Percentiles rank a stretch among this genome's conserved stretches.
These are phyloP conservation scores for Cryptotermes secundus DNA, from an alignment of 1,140 invertebrate genomes.

Conservation along the genomic window DNA sequence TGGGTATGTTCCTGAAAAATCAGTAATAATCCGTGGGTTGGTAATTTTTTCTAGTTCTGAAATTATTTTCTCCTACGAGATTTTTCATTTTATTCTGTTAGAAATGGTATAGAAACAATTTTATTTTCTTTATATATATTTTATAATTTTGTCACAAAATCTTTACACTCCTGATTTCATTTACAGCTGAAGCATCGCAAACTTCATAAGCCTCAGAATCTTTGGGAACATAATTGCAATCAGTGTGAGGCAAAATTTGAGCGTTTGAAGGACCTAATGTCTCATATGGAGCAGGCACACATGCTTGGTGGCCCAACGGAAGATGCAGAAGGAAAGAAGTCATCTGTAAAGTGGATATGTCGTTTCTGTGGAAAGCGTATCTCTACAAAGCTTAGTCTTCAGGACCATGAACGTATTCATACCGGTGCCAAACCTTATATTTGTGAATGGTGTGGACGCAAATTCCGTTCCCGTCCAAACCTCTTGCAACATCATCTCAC, in stretches of 20 bases:
- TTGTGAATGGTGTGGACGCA: constrained; percentile 57
- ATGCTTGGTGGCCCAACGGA: constrained; percentile 35
- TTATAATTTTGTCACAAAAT: no score
- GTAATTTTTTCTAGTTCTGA: no score
- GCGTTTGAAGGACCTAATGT: constrained; percentile 38
- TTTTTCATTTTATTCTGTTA: no score
- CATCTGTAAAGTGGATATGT: constrained; percentile 41
- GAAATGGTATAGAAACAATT: no score
- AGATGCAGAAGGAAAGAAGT: constrained; percentile 36
- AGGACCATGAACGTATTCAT: constrained; percentile 55
- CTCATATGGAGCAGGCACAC: constrained; percentile 41
- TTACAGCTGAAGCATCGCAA: constrained; percentile 35
- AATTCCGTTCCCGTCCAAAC: constrained; percentile 45
- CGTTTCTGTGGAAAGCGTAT: constrained; percentile 43
- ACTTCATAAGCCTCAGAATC: constrained; percentile 39
- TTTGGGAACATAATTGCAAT: constrained; percentile 46
- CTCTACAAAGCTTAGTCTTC: constrained; percentile 38
- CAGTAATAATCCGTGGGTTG: no score
- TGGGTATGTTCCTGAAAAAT: no score
- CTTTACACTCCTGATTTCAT: background rate
- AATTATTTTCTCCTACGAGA: no score
- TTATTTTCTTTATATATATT: no score
- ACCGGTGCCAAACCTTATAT: constrained; percentile 54
- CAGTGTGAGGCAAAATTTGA: constrained; percentile 49
- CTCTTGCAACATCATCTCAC: constrained; percentile 29